Conservation (phyloP, 2,888 invertebrate genomes). For the Lutraria lutraria region DNA sequence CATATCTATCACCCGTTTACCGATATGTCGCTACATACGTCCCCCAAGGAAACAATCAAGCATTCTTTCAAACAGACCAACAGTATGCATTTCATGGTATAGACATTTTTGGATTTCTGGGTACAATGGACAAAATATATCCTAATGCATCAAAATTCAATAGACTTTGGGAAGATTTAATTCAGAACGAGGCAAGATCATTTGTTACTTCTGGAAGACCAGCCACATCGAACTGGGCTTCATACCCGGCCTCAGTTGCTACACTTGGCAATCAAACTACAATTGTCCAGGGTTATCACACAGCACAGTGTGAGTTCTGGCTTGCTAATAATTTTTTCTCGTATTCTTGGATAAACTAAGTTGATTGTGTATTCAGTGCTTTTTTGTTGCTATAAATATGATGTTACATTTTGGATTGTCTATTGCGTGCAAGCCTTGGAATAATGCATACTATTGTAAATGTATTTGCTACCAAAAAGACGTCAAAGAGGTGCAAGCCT, state of each 20-base stretch:
- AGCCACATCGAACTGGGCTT: slow-evolving; percentile 63
- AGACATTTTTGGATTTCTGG: slow-evolving; percentile 77
- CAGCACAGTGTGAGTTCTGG: slow-evolving; percentile 77
- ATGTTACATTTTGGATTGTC: too few relatives aligned
- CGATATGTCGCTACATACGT: slow-evolving; percentile 75
- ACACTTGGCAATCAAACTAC: slow-evolving; percentile 66
- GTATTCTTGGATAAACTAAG: slow-evolving; percentile 79
- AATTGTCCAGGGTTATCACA: slow-evolving; percentile 62
- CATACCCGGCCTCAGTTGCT: slow-evolving; percentile 67
- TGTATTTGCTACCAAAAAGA: too few relatives aligned
- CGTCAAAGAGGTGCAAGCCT: too few relatives aligned
- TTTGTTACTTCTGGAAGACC: slow-evolving; percentile 73
- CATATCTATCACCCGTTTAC: slow-evolving; percentile 70
- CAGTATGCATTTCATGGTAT: slow-evolving; percentile 76
- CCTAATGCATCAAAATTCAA: neutral
- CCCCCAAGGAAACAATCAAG: slow-evolving; percentile 72
- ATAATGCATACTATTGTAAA: too few relatives aligned
- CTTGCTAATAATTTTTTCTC: slow-evolving; percentile 71
- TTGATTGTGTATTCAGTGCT: neutral
- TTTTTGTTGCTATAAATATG: too few relatives aligned
- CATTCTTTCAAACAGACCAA: slow-evolving; percentile 40
- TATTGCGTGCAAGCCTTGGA: too few relatives aligned
- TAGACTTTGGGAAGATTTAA: slow-evolving; percentile 10
- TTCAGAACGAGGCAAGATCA: slow-evolving; percentile 71
- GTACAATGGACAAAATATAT: slow-evolving; percentile 52